phyloP scores from a whole-genome alignment of 1,140 invertebrate species.

The Copidosoma floridanum region DNA sequence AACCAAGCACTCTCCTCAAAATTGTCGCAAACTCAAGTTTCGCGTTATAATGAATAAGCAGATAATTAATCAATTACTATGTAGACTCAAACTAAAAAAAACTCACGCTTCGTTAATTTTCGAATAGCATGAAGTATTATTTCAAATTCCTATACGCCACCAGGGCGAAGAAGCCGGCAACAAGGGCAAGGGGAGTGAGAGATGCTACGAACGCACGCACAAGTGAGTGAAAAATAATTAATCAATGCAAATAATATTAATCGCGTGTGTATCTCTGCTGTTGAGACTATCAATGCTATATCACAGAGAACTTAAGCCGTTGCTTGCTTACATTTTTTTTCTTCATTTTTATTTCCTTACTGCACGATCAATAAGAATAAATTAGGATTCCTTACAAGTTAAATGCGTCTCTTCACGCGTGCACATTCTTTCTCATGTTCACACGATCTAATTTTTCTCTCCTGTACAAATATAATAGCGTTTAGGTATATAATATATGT shows the following conservation, averaged over 20 bases:
- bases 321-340: constrained; percentile 20
- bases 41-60: too few relatives aligned
- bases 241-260: constrained; percentile 26
- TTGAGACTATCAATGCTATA: constrained; percentile 43
- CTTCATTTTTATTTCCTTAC: constrained; percentile 32
- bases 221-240: constrained; percentile 21
- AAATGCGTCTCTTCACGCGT: constrained; percentile 38
- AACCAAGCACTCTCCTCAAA: too few relatives aligned
- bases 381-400: constrained; percentile 43
- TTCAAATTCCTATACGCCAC: constrained; percentile 24
- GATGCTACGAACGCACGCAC: constrained; percentile 24
- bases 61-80: too few relatives aligned
- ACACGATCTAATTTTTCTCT: constrained; percentile 6
- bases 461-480: constrained; percentile 25
- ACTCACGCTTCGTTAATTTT: constrained; percentile 9
- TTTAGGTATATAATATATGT: constrained; percentile 39
- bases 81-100: too few relatives aligned
- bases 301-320: constrained; percentile 45
- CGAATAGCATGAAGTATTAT: constrained; percentile 14
- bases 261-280: constrained; percentile 42
- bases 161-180: constrained; percentile 27
- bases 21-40: too few relatives aligned
- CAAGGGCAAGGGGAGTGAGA: constrained; percentile 22
- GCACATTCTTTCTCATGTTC: constrained; percentile 17
- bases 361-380: constrained; percentile 46